phyloP scores from a whole-genome alignment of 2,113 vertebrate genomes.

The Cygnus buccinator region DNA sequence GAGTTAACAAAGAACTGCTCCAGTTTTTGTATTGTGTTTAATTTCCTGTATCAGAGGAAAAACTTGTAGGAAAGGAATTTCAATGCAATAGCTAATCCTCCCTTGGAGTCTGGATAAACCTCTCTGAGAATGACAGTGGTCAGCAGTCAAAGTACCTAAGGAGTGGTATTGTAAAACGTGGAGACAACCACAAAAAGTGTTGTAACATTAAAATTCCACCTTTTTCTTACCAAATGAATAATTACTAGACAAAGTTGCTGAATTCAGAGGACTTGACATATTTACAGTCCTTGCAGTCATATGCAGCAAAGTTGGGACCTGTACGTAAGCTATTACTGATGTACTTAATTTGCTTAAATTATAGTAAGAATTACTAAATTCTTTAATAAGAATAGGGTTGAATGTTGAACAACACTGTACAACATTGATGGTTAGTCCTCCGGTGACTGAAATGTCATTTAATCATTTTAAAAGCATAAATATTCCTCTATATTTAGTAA shows the following conservation, averaged over 20 bases:
- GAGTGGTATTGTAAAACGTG: neutral
- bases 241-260: neutral
- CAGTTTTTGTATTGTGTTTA: rapidly evolving
- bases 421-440: neutral
- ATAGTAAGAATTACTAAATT: neutral
- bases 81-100: neutral
- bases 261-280: neutral
- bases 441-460: neutral
- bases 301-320: neutral
- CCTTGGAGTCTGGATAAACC: neutral
- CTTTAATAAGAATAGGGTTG: neutral
- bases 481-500: constrained; percentile 25
- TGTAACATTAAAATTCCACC: neutral
- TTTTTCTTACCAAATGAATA: neutral
- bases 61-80: neutral
- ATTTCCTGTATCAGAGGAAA: neutral
- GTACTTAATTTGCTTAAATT: neutral
- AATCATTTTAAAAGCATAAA: constrained; percentile 17
- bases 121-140: neutral
- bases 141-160: neutral
- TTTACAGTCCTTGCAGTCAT: neutral
- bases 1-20: neutral
- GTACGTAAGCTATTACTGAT: neutral
- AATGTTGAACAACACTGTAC: neutral
- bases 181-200: neutral